phyloP scores from a whole-genome alignment of 2,797 vertebrate species.

The Parauchenoglanis punctatus region DNA sequence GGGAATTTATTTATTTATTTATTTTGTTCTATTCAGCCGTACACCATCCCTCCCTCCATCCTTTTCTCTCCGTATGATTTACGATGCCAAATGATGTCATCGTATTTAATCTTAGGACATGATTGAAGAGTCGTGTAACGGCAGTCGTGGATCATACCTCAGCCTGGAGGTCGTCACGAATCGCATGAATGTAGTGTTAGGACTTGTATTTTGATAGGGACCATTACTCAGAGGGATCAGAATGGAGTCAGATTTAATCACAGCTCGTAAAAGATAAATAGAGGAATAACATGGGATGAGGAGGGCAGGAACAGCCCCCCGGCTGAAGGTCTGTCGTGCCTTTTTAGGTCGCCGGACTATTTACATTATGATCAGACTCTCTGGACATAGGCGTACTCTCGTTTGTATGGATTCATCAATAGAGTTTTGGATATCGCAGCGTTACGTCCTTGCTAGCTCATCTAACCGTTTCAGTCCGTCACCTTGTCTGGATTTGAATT shows the following conservation, averaged over 20 bases:
- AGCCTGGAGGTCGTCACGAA: not conserved
- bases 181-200: not conserved
- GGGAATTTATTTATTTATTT: not conserved
- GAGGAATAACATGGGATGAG: not conserved
- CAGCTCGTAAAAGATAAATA: not conserved
- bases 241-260: slow-evolving; percentile 10
- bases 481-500: slow-evolving; percentile 2
- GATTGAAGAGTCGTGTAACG: not conserved
- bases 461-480: not conserved
- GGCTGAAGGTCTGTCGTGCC: slow-evolving; percentile 20
- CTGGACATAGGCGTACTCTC: not conserved
- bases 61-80: not conserved
- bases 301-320: not conserved
- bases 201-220: slow-evolving; percentile 22
- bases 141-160: not conserved
- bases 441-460: not conserved
- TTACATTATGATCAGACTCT: slow-evolving; percentile 10
- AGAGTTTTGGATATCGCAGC: not conserved
- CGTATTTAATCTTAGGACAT: slow-evolving; percentile 7
- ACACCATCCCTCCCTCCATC: too few relatives aligned
- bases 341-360: slow-evolving; percentile 38
- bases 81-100: slow-evolving; percentile 19
- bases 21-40: not conserved
- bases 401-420: not conserved
- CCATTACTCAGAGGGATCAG: slow-evolving; percentile 21